Base-by-base conservation (phyloP, 2,888 invertebrate species). In the Agrotis exclamationis region DNA sequence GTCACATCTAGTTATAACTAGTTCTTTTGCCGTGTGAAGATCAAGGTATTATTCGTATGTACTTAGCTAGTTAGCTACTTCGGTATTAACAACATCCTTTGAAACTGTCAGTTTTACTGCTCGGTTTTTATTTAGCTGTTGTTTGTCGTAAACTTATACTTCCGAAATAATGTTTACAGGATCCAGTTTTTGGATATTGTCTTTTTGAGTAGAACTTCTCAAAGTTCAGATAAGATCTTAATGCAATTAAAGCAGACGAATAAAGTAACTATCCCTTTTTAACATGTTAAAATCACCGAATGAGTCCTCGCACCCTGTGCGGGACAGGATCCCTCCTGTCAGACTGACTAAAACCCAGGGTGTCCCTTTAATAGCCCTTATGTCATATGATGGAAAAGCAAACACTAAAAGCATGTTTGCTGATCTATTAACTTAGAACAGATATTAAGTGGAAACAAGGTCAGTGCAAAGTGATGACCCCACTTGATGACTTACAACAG, bases 11-110 rank as follows among this genome's bases (percentile, higher is more conserved):
- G 80, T 70, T 51, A 74, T 67, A 82, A 73, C 78, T 57, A 33
- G 83, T 74, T 60, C 24, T 16, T 39, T 63, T 54, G 69, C 45
- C 76, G 75, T 77, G 79, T 79, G 79, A 81, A 81, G 83, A 84
- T 81, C 85, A 85, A 79, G 79, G 83, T 82, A 63, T 63, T 79
- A 53, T 69, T 64, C 48, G n/a, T 18, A 44, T 53, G 58, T 66
- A 73, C 72, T 22, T 47, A 63, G 50, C n/a, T 57, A 48, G 47
- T 53, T 28, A 33, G 33, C 51, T 47, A 51, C 24, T 50, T 28
- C 11, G 33, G n/a, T 28, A 22, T 16, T 47, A n/a, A 20, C 20
- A 39, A 53, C 51, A 72, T 76, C 58, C 24, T 77, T 48, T 33
- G 14, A 9, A 18, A 44, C 44, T 20, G 47, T 14, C 53, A 11